A percentile compares a stretch with the other conserved stretches of the same genome.
These are phyloP conservation scores for Cottoperca gobio DNA, from an alignment of 2,797 vertebrate genomes.

Conservation along the genomic window DNA sequence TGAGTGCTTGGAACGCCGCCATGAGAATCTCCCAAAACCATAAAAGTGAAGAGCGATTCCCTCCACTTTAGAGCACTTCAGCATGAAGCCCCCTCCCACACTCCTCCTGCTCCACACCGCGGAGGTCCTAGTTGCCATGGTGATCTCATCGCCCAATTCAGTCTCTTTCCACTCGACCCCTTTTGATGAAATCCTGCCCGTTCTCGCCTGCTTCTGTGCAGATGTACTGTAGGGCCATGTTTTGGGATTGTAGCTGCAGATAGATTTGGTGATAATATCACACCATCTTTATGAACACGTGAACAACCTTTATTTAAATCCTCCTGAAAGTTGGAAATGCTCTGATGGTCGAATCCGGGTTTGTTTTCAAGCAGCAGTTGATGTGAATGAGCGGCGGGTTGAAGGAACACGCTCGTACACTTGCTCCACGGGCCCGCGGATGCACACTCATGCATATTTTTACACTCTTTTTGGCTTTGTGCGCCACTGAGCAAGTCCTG, in stretches of 20 bases:
- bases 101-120: conserved; percentile 39
- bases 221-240: conserved; percentile 11
- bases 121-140: conserved; percentile 78
- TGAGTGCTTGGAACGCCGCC: conserved; percentile 45
- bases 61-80: conserved; percentile 65
- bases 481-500: too few species aligned
- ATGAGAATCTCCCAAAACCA: conserved; percentile 60
- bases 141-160: conserved; percentile 69
- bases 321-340: too few species aligned
- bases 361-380: too few species aligned
- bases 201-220: conserved; percentile 32
- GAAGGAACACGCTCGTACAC: too few species aligned
- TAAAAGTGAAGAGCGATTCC: conserved; percentile 58
- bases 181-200: conserved; percentile 51
- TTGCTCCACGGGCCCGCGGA: too few species aligned
- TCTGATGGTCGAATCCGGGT: too few species aligned
- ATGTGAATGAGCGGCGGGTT: too few species aligned
- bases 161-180: conserved; percentile 59
- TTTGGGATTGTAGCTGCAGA: neutral
- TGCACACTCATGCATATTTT: too few species aligned
- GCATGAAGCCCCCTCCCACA: conserved; percentile 56
- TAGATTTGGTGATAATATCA: neutral
- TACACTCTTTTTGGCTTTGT: too few species aligned
- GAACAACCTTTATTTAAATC: too few species aligned
- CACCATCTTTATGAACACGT: too few species aligned